These are phyloP conservation scores for Ophion obscuratus DNA, from an alignment of 2,888 invertebrate species.

Conservation along the genomic window DNA sequence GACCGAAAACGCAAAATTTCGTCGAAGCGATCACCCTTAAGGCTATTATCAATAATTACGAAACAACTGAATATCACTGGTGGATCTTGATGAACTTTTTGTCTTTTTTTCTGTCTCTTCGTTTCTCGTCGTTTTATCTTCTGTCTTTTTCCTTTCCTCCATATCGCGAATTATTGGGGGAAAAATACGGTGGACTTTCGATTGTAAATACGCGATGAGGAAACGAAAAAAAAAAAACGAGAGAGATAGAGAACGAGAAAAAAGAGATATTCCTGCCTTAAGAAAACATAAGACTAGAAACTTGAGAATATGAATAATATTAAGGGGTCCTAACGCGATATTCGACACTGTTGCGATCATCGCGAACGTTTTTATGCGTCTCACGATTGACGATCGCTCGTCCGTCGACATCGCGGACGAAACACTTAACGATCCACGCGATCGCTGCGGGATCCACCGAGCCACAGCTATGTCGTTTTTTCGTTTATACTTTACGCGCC, in stretches of 20 bases:
- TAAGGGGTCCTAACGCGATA: conserved; percentile 3
- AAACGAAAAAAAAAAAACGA: conserved; percentile 39
- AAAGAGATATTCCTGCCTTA: conserved; percentile 83
- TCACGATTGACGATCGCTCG: too few species aligned
- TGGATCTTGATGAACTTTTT: conserved; percentile 1
- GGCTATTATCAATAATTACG: not conserved
- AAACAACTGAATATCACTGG: not conserved
- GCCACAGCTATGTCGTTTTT: too few species aligned
- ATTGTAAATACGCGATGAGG: conserved; percentile 63
- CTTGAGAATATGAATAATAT: conserved; percentile 71
- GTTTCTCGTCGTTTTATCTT: not conserved
- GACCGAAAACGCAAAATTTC: not conserved
- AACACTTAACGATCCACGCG: not conserved
- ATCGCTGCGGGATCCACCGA: too few species aligned
- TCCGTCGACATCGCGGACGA: not conserved
- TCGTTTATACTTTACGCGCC: too few species aligned
- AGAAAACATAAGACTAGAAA: conserved; percentile 81
- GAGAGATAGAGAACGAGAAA: conserved; percentile 72
- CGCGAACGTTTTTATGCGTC: not conserved
- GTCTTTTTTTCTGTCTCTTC: conserved; percentile 1
- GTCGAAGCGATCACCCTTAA: not conserved
- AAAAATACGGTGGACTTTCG: conserved; percentile 45
- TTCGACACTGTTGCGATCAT: not conserved
- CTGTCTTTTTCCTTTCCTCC: not conserved
- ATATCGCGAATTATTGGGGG: conserved; percentile 9